Evolutionary conservation across 2,888 invertebrate species (phyloP).

Genomic region (Lepidonotus clava): DNA sequence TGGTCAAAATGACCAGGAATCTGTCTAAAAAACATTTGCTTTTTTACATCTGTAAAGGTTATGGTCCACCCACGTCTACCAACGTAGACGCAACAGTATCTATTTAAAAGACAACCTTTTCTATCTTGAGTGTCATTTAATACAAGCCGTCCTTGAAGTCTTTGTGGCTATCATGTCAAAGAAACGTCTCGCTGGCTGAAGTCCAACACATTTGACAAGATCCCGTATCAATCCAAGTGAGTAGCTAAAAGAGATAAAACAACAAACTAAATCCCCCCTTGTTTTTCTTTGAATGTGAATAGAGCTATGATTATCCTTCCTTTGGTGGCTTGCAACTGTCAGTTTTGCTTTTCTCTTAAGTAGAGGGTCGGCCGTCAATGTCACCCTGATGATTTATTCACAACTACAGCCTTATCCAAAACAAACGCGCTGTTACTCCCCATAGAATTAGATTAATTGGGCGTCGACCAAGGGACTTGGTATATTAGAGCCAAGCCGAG

Average conservation of each 20-base stretch:
- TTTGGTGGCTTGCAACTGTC: not conserved
- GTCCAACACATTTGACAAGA: not conserved
- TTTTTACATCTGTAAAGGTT: not conserved
- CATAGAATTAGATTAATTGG: conserved; percentile 14
- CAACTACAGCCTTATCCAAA: not conserved
- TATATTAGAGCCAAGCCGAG: not conserved
- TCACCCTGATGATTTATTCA: not conserved
- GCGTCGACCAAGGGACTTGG: not conserved
- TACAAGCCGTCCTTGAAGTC: not conserved
- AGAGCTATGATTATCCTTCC: not conserved
- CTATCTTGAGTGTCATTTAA: not conserved
- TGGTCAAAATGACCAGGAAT: not conserved
- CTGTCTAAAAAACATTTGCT: not conserved
- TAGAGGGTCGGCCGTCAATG: not conserved
- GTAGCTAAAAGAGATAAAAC: not conserved
- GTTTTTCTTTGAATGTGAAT: not conserved
- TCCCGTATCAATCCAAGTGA: not conserved
- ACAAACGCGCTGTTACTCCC: not conserved
- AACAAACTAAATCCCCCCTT: not conserved
- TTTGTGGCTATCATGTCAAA: not conserved
- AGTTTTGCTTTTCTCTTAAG: not conserved
- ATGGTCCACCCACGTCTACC: conserved; percentile 12
- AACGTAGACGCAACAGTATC: not conserved
- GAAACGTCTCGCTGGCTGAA: not conserved
- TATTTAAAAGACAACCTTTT: conserved; percentile 17